phyloP scores from a whole-genome alignment of 2,888 invertebrate genomes.

The Apodemia hepburni region DNA sequence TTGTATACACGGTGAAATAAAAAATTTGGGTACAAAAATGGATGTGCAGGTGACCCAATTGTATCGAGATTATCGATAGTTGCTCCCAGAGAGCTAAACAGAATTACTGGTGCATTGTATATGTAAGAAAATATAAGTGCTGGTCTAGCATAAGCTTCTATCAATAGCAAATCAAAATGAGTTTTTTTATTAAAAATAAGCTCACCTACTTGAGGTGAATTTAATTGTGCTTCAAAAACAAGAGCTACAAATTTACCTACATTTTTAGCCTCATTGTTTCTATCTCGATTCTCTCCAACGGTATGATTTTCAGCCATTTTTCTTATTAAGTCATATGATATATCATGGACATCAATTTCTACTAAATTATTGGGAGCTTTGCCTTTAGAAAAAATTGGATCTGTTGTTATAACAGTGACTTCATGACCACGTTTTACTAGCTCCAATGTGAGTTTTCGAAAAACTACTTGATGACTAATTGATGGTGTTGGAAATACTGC shows the following conservation, averaged over 20 bases:
- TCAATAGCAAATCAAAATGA: constrained; percentile 41
- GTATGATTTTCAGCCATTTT: neutral
- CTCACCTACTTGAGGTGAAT: constrained; percentile 26
- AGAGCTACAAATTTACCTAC: constrained; percentile 3
- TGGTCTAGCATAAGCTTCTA: constrained; percentile 38
- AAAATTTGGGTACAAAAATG: constrained; percentile 37
- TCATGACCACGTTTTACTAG: constrained; percentile 52
- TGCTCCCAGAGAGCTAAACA: constrained; percentile 40
- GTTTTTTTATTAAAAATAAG: constrained; percentile 29
- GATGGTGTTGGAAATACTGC: constrained; percentile 46
- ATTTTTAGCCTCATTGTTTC: constrained; percentile 15
- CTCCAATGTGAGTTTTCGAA: constrained; percentile 45
- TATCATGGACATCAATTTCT: constrained; percentile 46
- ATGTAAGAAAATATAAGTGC: constrained; percentile 41
- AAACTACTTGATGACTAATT: constrained; percentile 44
- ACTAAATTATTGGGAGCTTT: constrained; percentile 39
- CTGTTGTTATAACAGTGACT: constrained; percentile 47
- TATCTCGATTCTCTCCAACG: neutral
- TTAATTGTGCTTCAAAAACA: constrained; percentile 30
- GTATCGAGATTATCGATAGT: constrained; percentile 30
- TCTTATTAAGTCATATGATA: constrained; percentile 40
- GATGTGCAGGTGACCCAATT: constrained; percentile 39
- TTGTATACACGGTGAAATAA: constrained; percentile 34
- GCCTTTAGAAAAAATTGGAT: constrained; percentile 44
- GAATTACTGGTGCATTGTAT: constrained; percentile 41